Percentiles rank a stretch among this genome's conserved stretches.
phyloP scores from a whole-genome alignment of 2,113 vertebrate genomes.

The Lamprologus speciosus region DNA sequence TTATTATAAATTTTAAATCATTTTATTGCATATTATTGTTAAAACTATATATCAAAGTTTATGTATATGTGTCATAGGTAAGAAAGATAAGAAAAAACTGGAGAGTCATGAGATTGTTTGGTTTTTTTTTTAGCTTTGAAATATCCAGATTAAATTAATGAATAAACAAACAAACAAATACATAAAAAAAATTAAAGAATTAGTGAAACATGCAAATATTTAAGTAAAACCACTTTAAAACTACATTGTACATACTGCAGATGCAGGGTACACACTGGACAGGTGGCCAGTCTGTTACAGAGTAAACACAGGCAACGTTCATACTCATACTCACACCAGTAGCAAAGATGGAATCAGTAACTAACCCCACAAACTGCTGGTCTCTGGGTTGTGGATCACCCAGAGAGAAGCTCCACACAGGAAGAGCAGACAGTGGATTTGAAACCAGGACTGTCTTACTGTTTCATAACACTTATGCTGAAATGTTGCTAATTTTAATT shows the following conservation, averaged over 20 bases:
- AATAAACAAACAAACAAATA: background rate
- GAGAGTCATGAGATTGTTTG: background rate
- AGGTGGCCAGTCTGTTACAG: background rate
- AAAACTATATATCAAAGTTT: background rate
- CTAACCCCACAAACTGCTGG: background rate
- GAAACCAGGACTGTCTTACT: background rate
- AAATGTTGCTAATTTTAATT: background rate
- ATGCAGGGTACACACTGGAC: background rate
- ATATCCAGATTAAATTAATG: background rate
- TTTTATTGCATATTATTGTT: background rate
- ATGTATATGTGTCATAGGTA: background rate
- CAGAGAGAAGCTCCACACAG: background rate
- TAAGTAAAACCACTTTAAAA: background rate
- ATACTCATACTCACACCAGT: background rate
- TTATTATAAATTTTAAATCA: background rate
- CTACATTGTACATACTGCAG: background rate
- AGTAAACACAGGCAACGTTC: background rate
- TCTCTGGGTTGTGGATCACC: background rate
- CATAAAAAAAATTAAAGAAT: background rate
- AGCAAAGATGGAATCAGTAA: background rate
- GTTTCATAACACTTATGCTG: background rate
- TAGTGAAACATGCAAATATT: background rate
- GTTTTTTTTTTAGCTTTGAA: background rate
- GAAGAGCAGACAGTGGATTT: background rate
- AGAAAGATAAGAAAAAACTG: background rate